Base-by-base conservation (phyloP, 92 coral and sea anemone species). In the Epizoanthus fatuus region DNA sequence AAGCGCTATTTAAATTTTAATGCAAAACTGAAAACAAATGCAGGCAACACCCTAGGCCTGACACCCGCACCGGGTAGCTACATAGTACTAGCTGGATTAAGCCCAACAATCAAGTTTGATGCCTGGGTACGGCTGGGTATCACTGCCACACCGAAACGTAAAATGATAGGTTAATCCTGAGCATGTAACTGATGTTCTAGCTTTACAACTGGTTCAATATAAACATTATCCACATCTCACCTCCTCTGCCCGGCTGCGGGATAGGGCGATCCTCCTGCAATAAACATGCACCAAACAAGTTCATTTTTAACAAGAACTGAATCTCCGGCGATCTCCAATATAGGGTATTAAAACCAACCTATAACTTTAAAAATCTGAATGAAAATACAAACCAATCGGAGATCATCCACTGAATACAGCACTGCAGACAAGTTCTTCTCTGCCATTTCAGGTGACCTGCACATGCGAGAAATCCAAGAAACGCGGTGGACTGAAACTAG, bases 361-460 rank as follows among this genome's bases (percentile, higher is more conserved):
- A 49, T 49, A n/a, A n/a, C n/a, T n/a, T n/a, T 10, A 6, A 49
- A 49, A 49, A 12, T 49, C 9, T 1, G 45, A 49, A 68, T 25
- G 11, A 0, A 10, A n/a, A 14, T 80, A 79, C 93, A 63, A 85
- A 96, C 99, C 86, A 96, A 72, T 69, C 98, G 85, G 35, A 96
- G 90, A 78, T 92, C 98, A 72, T 96, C 95, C 72, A 86, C 88
- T 75, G 94, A 85, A 68, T 93, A 87, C 47, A 96, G 87, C 56
- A 96, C 98, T 32, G 96, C 99, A 49, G 98, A 90, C 44, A 94
- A 81, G 57, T 96, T 96, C 8, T 82, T 71, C 69, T 92, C 86
- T 4, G 87, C 57, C 85, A 92, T 10, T 60, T 5, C 10, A 4
- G 20, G 8, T n/a, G 66, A 60, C 2, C 66, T 29, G 47, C 47